phyloP scores from a whole-genome alignment of 1,140 invertebrate genomes.

The Cheumatopsyche charites region DNA sequence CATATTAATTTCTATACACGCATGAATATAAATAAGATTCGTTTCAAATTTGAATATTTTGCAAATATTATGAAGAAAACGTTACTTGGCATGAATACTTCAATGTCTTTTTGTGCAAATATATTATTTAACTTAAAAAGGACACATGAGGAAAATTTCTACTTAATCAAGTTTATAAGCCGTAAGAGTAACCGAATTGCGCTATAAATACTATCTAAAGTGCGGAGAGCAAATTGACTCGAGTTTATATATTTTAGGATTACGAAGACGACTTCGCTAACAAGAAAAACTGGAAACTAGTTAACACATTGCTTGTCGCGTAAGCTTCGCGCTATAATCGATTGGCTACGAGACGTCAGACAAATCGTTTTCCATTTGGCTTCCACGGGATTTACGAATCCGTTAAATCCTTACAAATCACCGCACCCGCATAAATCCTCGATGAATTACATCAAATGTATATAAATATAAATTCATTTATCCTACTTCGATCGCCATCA shows the following conservation, averaged over 20 bases:
- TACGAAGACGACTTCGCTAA: not conserved
- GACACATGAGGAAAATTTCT: too few species aligned
- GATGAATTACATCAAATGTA: too few species aligned
- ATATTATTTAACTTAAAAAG: too few species aligned
- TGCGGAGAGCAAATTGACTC: not conserved
- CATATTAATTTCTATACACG: too few species aligned
- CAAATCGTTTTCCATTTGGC: slow-evolving; percentile 3
- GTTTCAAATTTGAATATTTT: too few species aligned
- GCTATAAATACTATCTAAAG: not conserved
- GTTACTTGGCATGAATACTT: too few species aligned
- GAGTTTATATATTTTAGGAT: slow-evolving; percentile 6
- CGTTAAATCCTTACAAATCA: slow-evolving; percentile 22
- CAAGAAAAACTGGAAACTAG: slow-evolving; percentile 25
- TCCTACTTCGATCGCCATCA: not conserved
- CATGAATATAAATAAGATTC: too few species aligned
- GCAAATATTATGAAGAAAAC: too few species aligned
- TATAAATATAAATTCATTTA: not conserved
- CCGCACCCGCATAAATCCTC: not conserved
- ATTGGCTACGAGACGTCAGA: not conserved
- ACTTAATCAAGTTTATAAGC: too few species aligned
- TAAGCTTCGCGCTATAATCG: slow-evolving; percentile 6
- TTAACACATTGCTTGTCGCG: slow-evolving; percentile 9
- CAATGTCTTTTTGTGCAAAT: too few species aligned
- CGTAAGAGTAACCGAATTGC: too few species aligned
- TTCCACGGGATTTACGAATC: slow-evolving; percentile 1